Evolutionary conservation across 2,888 invertebrate species (phyloP).

Genomic region (Phortica magna): DNA sequence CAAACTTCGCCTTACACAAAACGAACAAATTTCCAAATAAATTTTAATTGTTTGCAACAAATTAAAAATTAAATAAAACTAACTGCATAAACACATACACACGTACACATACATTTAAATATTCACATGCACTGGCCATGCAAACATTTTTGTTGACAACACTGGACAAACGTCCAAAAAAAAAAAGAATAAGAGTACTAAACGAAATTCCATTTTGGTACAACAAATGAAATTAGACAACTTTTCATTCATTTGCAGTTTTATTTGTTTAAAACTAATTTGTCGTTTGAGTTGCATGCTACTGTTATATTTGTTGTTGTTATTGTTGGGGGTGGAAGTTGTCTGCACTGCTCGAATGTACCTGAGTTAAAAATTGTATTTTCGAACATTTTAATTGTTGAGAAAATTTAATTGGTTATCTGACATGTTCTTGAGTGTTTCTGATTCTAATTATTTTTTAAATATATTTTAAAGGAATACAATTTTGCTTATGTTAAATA

Average conservation of each 20-base stretch:
- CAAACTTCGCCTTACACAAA: constrained; percentile 36
- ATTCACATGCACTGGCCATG: background rate
- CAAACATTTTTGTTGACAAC: background rate
- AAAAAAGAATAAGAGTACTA: background rate
- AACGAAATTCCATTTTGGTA: background rate
- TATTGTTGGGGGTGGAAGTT: background rate
- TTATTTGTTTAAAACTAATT: constrained; percentile 73
- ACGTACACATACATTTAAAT: background rate
- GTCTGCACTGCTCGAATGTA: background rate
- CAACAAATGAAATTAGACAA: constrained; percentile 68
- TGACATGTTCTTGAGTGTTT: background rate
- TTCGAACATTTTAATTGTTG: background rate
- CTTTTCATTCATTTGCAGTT: constrained; percentile 71
- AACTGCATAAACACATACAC: constrained; percentile 12
- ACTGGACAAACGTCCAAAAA: background rate
- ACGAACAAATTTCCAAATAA: constrained; percentile 61
- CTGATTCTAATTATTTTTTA: background rate
- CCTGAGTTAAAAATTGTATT: constrained; percentile 8
- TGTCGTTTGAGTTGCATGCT: constrained; percentile 32
- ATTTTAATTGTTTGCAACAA: constrained; percentile 70
- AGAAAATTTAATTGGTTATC: background rate
- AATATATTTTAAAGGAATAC: too few relatives aligned
- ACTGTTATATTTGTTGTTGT: background rate
- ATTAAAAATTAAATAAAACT: constrained; percentile 64
- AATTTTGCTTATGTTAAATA: too few relatives aligned